phyloP scores from a whole-genome alignment of 1,140 invertebrate species.

The Drosophila oshimai region DNA sequence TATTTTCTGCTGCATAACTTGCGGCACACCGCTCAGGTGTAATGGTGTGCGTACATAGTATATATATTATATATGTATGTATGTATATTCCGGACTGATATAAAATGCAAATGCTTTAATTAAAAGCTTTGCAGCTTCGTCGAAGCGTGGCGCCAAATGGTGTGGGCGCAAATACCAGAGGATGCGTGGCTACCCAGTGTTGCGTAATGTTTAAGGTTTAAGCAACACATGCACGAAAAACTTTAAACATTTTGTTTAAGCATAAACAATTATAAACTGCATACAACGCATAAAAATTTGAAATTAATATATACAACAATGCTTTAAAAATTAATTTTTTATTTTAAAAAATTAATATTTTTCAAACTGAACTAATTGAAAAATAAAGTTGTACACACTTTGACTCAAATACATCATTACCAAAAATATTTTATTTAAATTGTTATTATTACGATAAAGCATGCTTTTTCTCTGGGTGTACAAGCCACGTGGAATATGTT shows the following conservation, averaged over 20 bases:
- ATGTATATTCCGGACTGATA: constrained; percentile 40
- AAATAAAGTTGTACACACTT: too few relatives aligned
- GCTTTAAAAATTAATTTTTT: too few relatives aligned
- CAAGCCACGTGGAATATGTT: too few relatives aligned
- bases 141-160: constrained; percentile 50
- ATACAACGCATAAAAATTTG: background rate
- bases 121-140: constrained; percentile 72
- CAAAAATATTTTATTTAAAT: too few relatives aligned
- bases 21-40: constrained; percentile 61
- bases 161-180: background rate
- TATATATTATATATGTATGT: background rate
- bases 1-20: constrained; percentile 72
- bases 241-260: too few relatives aligned
- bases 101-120: constrained; percentile 79
- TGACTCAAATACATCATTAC: too few relatives aligned
- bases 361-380: too few relatives aligned
- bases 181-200: constrained; percentile 11
- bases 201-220: constrained; percentile 52
- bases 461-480: too few relatives aligned
- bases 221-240: background rate
- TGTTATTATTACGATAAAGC: too few relatives aligned
- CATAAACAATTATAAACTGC: too few relatives aligned
- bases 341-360: too few relatives aligned
- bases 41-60: constrained; percentile 10
- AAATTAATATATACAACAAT: too few relatives aligned